phyloP scores from a whole-genome alignment of 2,113 vertebrate genomes.

The Microcebus lehilahytsara region DNA sequence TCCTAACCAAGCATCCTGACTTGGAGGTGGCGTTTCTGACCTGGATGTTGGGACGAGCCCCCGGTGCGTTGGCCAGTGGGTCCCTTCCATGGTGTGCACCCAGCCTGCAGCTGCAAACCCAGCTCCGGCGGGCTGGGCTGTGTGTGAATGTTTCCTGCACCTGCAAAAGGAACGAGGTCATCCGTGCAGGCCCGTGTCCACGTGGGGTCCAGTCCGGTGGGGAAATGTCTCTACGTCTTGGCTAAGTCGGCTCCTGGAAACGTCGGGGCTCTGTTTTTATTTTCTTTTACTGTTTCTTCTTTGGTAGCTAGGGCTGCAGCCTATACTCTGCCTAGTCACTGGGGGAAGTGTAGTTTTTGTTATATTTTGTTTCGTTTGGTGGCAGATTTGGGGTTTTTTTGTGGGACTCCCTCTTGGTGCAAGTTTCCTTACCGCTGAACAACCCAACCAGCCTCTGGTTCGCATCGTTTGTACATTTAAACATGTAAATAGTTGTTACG shows the following conservation, averaged over 20 bases:
- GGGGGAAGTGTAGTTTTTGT: not conserved
- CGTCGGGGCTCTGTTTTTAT: not conserved
- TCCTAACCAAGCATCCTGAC: not conserved
- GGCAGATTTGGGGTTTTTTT: not conserved
- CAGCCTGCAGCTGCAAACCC: not conserved
- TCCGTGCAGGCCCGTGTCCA: not conserved
- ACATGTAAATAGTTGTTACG: conserved; percentile 87
- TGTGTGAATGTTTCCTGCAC: not conserved
- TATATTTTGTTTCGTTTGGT: not conserved
- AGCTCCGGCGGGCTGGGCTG: no score
- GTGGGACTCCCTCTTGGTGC: not conserved
- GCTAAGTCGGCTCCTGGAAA: not conserved
- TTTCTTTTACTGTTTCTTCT: conserved; percentile 41
- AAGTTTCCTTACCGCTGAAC: accelerated
- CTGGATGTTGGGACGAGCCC: no score
- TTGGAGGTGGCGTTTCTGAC: not conserved
- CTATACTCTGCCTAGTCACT: not conserved
- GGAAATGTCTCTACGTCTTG: not conserved
- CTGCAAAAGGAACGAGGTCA: conserved; percentile 6
- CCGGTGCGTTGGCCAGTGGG: not conserved
- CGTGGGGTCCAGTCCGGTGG: accelerated
- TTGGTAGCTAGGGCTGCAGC: conserved; percentile 42
- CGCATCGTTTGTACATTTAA: conserved; percentile 82
- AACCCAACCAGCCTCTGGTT: not conserved
- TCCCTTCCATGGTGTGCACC: accelerated